Conservation (phyloP, 2,888 invertebrate genomes). For the Willowsia nigromaculata region DNA sequence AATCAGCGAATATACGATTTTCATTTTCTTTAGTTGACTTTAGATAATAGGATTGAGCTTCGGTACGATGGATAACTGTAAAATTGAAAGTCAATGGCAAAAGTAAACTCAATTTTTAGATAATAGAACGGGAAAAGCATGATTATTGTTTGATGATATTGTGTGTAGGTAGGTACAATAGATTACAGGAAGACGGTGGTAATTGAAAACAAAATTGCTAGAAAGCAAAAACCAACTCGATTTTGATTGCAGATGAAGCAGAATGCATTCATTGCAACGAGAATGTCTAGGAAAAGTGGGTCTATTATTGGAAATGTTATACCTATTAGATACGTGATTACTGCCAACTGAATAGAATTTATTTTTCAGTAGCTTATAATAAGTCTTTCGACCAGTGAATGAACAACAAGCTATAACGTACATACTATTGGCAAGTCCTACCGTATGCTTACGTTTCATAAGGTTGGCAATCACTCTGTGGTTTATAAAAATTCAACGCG, state of each 20-base stretch:
- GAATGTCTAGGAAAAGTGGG: not conserved
- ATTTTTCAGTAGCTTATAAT: too few species aligned
- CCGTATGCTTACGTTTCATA: too few species aligned
- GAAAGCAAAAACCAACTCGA: constrained; percentile 29
- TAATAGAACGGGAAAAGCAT: not conserved
- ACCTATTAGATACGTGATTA: not conserved
- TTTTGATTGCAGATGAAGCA: not conserved
- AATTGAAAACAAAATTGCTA: constrained; percentile 36
- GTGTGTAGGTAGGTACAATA: too few species aligned
- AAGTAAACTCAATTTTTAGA: not conserved
- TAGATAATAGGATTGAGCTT: not conserved
- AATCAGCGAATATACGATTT: too few species aligned
- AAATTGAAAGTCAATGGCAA: not conserved
- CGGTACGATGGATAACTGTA: not conserved
- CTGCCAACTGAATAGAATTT: too few species aligned
- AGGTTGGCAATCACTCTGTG: too few species aligned
- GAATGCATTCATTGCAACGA: not conserved
- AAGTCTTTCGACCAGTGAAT: too few species aligned
- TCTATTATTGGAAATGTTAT: constrained; percentile 10
- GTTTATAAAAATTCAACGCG: not conserved
- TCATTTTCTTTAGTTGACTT: constrained; percentile 12
- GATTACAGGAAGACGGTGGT: too few species aligned
- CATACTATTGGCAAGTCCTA: too few species aligned
- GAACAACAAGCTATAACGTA: too few species aligned
- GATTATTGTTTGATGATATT: too few species aligned